phyloP scores from a whole-genome alignment of 2,888 invertebrate genomes.

The Yponomeuta sedellus region DNA sequence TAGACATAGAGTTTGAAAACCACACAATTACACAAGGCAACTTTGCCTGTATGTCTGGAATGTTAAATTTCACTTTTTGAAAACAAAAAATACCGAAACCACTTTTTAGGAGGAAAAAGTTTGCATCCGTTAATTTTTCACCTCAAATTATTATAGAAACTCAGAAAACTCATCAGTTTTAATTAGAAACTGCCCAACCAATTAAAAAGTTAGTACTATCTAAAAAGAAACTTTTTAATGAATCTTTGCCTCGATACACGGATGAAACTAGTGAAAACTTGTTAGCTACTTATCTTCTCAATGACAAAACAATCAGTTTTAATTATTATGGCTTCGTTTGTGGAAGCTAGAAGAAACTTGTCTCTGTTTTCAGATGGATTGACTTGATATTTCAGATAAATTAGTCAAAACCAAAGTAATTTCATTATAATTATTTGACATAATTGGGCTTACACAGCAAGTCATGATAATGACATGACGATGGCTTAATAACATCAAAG shows the following conservation, averaged over 20 bases:
- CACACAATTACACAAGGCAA: background rate
- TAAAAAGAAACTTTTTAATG: background rate
- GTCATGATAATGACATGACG: no score
- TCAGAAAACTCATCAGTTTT: background rate
- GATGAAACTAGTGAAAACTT: conserved; percentile 47
- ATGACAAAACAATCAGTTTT: conserved; percentile 64
- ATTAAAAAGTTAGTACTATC: background rate
- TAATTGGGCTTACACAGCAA: no score
- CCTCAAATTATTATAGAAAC: background rate
- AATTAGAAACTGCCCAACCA: background rate
- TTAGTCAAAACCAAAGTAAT: no score
- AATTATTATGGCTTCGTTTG: conserved; percentile 18
- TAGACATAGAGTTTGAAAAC: no score
- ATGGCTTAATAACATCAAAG: no score
- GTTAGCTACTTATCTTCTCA: conserved; percentile 51
- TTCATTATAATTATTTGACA: no score
- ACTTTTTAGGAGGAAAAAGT: background rate
- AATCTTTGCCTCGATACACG: background rate
- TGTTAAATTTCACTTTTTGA: background rate
- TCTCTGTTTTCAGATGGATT: no score
- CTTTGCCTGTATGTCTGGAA: background rate
- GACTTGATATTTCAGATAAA: no score
- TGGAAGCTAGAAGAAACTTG: no score
- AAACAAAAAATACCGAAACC: background rate
- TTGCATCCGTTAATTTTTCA: background rate